Evolutionary conservation across 2,888 invertebrate species (phyloP), one percentile per base, ranked within the genome.

Genomic region (Buathra laborator): DNA sequence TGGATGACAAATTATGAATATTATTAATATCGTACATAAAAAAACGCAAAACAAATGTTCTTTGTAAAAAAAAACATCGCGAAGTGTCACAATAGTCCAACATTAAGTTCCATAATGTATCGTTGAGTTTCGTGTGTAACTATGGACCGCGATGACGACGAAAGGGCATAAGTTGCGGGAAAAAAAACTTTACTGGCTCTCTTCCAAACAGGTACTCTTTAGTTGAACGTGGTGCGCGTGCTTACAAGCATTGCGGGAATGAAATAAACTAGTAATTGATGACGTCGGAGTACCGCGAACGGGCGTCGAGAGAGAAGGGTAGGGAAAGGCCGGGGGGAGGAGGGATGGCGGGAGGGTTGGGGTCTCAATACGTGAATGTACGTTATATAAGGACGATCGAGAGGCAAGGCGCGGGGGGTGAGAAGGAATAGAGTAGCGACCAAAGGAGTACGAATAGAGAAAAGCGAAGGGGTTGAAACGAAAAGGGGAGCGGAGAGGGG

Each of bases 131-230:
- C 48, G 48, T 12, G n/a, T 48, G 12, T 12, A 14, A 14, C 48
- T 3, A 12, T n/a, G 85, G 86, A 85, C 85, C 86, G 86, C 71
- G 74, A 72, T 81, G 64, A 79, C 82, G 59, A 81, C 51, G 67
- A 75, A 77, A 59, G 85, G 66, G 68, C 37, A 83, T 78, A 82
- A 80, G 72, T 84, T 75, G 74, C 51, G 48, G 48, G 68, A 59
- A 76, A 81, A 81, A 76, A 81, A 86, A 85, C 62, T 86, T 81
- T 66, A 84, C 78, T 86, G 87, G 86, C 84, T 56, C 56, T 59
- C 29, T 76, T 85, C 86, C 86, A 86, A 84, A 79, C 64, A 53
- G 75, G 53, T 71, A 32, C 71, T 72, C 70, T 79, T 84, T 56
- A 59, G 71, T 78, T 37, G 76, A 82, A 79, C 82, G 78, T 74